Conservation (phyloP, 2,797 vertebrate genomes). For the Graptemys geographica region DNA sequence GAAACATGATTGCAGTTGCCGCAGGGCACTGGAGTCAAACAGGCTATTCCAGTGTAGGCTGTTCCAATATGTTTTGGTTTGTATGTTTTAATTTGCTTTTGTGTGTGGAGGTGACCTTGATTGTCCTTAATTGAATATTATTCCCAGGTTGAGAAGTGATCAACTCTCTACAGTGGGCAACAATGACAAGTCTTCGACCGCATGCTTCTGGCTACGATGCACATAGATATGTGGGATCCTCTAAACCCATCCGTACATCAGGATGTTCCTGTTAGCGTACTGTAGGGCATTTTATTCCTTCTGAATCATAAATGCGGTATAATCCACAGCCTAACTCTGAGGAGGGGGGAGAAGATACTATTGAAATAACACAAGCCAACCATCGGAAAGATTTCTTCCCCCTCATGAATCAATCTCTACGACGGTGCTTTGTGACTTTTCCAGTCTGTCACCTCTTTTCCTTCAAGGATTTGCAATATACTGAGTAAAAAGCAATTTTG, state of each 20-base stretch:
- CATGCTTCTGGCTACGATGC: neutral
- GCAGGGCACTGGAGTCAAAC: neutral
- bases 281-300: neutral
- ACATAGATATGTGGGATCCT: constrained; percentile 5
- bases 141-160: neutral
- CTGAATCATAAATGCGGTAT: neutral
- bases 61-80: neutral
- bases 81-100: constrained; percentile 33
- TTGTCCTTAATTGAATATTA: constrained; percentile 8
- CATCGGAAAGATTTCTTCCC: neutral
- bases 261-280: neutral
- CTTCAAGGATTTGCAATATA: neutral
- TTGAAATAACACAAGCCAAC: neutral
- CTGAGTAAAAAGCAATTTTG: neutral
- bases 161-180: neutral
- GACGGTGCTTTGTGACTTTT: neutral
- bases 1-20: neutral
- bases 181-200: neutral
- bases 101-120: constrained; percentile 1
- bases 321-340: neutral
- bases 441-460: neutral
- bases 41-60: neutral
- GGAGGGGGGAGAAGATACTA: neutral
- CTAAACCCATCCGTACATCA: neutral
- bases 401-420: neutral